Percentiles rank a stretch among this genome's conserved stretches.
Conservation (phyloP, 2,797 vertebrate genomes). For the Podargus strigoides region DNA sequence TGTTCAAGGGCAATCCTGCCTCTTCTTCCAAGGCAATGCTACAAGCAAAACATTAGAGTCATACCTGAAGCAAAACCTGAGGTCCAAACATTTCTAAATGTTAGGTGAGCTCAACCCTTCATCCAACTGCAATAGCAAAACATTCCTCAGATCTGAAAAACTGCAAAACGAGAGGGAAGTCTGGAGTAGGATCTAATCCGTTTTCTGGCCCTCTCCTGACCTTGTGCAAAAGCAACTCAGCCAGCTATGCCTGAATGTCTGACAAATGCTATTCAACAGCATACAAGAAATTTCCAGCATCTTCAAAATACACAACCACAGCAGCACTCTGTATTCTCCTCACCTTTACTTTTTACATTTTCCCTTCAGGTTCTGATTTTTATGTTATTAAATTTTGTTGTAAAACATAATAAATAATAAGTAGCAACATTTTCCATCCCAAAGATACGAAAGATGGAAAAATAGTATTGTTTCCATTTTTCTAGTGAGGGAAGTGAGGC, state of each 20-base stretch:
- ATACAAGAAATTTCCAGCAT: background rate
- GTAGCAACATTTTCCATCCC: background rate
- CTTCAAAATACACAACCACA: background rate
- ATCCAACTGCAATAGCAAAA: background rate
- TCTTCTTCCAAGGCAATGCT: background rate
- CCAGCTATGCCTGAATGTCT: background rate
- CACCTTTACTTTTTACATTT: background rate
- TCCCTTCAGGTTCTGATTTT: background rate
- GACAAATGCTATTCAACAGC: background rate
- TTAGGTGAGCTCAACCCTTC: background rate
- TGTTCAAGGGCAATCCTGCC: background rate
- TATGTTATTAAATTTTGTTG: background rate
- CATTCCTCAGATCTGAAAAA: background rate
- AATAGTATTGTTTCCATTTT: constrained; percentile 13
- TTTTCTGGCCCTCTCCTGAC: background rate
- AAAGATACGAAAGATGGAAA: constrained; percentile 20
- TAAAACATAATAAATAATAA: constrained; percentile 32
- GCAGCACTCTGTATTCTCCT: background rate
- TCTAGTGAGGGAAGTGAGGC: background rate
- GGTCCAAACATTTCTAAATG: background rate
- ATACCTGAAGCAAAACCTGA: background rate
- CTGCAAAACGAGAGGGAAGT: background rate
- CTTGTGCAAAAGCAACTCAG: background rate
- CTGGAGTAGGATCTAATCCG: background rate
- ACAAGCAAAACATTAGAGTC: background rate